Evolutionary conservation across 2,888 invertebrate species (phyloP), one percentile per base, ranked within the genome.

Genomic region (Conchocele bisecta): DNA sequence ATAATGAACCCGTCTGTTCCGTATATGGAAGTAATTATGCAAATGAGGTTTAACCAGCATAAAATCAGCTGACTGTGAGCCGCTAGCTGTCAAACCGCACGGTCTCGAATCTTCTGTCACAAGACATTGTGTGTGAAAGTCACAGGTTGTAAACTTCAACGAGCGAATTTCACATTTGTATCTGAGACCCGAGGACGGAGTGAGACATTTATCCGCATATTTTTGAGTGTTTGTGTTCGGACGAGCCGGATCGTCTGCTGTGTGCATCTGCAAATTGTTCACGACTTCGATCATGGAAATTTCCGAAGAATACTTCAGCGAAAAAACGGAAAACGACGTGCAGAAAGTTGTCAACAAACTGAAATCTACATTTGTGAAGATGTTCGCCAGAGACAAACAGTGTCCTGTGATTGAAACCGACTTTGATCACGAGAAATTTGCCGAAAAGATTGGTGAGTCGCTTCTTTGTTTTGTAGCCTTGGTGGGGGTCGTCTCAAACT

Each of bases 381-480:
- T 72, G 17, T 31, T 73, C 24, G 54, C 39, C n/a, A 75, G 64
- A 44, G 73, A 75, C 22, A n/a, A n/a, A n/a, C 46, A 58, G 5
- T 64, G 61, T 29, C 60, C 57, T 35, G 75, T 81, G 17, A 79
- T 81, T 11, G 81, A 81, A 44, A 73, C 76, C 29, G 81, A 79
- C 44, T 77, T 72, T 54, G 79, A 79, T 24, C 63, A 57, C 29
- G 54, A 59, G 29, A 54, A 63, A 42, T 42, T 44, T 37, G 54
- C 57, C 33, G 59, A 60, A 6, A 58, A 71, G 26, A 50, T 54
- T 20, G 77, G 80, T 80, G 70, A 80, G 75, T 68, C 56, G 29
- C 29, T 51, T 42, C 20, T n/a, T n/a, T n/a, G n/a, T n/a, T n/a
- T n/a, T n/a, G n/a, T n/a, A n/a, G n/a, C n/a, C n/a, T n/a, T n/a